Evolutionary conservation across 2,797 vertebrate genomes (phyloP).

Genomic region (Sciaenops ocellatus): DNA sequence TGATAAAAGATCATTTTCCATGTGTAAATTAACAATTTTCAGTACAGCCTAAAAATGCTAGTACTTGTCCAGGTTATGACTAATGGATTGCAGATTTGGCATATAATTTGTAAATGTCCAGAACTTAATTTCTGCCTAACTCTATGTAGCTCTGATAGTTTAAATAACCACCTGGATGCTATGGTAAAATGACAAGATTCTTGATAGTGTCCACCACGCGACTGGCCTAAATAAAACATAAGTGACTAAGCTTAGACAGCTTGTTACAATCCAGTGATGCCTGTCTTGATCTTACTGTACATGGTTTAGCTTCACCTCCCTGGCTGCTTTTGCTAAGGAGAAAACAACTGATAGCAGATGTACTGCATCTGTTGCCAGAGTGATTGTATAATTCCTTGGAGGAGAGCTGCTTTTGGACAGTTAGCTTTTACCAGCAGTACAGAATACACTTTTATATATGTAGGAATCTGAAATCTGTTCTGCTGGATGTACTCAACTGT

Average conservation of each 20-base stretch:
- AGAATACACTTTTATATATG: not conserved
- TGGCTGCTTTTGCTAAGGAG: constrained; percentile 23
- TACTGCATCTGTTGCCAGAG: constrained; percentile 42
- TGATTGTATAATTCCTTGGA: constrained; percentile 41
- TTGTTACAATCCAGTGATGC: constrained; percentile 17
- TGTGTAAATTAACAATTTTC: no score
- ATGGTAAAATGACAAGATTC: not conserved
- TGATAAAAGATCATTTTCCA: no score
- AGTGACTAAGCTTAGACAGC: not conserved
- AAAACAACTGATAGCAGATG: constrained; percentile 36
- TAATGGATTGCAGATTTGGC: not conserved
- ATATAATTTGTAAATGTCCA: not conserved
- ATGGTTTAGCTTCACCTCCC: constrained; percentile 8
- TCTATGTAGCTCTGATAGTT: not conserved
- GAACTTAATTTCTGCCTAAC: not conserved
- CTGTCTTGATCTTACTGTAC: constrained; percentile 12
- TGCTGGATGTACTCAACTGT: not conserved
- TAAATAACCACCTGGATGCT: not conserved
- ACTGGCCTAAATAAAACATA: not conserved
- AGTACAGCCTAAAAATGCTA: not conserved
- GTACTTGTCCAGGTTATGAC: no score
- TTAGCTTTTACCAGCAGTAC: not conserved
- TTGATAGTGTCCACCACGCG: not conserved
- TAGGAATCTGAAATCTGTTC: not conserved
- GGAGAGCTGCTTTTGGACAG: constrained; percentile 32